Base-by-base conservation (phyloP, 1,140 invertebrate genomes). In the Diabrotica virgifera region DNA sequence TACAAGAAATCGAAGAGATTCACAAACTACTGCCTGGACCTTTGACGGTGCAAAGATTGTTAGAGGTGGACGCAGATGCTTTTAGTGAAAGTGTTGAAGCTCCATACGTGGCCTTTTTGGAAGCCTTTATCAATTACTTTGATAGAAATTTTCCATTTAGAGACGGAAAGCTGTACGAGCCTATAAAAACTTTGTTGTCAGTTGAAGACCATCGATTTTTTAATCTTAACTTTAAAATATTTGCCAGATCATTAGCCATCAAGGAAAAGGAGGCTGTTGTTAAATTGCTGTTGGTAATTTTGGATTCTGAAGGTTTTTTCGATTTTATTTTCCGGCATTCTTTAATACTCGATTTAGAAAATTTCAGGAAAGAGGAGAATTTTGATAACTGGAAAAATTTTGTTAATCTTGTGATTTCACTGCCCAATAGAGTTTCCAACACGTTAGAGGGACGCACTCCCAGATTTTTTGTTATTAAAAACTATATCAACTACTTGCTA, bases 361-460 rank as follows among this genome's bases (percentile, higher is more conserved):
- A 36, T 35, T 56, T 46, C 58, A 75, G 36, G 57, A 73, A 46
- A 74, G 76, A 13, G 74, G 74, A 62, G 35, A 69, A 6, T 52
- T 36, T 66, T 7, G 52, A 77, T 74, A 73, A 61, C 10, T 89
- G 85, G 84, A 78, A 83, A 46, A 79, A 78, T 36, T 82, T 82
- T 12, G 78, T 89, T 0, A 87, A 90, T 72, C 72, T 85, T 36
- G 62, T 92, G 50, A 76, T 86, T 0, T 87, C 87, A 2, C 67
- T 92, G 55, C 90, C 90, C 0, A 85, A 81, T 68, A 77, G 85
- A 66, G 78, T 92, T 0, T 87, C 88, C 5, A 93, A 92, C 75
- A 83, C 81, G 67, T 65, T 87, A 7, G 73, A 85, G 52, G 77
- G 74, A 0, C 78, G 85, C 52, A 77, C 85, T 2, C 83, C 85